A percentile compares a stretch with the other conserved stretches of the same genome.
Conservation (phyloP, 2,888 invertebrate genomes). For the Spicauda simplicius region DNA sequence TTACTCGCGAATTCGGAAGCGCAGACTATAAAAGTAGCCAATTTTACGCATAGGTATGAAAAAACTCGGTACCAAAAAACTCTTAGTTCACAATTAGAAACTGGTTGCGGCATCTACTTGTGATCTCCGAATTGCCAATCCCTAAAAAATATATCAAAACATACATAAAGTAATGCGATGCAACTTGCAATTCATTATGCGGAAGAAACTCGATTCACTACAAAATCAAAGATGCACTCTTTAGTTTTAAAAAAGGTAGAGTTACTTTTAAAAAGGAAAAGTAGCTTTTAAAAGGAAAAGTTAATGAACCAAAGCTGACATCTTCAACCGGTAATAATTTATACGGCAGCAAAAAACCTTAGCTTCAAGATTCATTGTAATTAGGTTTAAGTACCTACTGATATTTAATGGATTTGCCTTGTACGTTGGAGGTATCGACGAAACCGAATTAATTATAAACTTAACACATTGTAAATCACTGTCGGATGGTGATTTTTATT, state of each 20-base stretch:
- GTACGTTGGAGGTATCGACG: conserved; percentile 19
- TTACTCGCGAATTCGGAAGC: too few species aligned
- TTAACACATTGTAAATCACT: conserved; percentile 27
- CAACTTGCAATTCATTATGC: not conserved
- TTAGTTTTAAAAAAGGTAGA: conserved; percentile 4
- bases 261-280: conserved; percentile 25
- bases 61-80: too few species aligned
- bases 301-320: conserved; percentile 34
- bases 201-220: conserved; percentile 7
- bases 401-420: conserved; percentile 28
- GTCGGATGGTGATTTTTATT: conserved; percentile 8
- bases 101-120: too few species aligned
- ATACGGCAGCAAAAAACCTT: conserved; percentile 25
- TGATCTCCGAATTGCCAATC: too few species aligned
- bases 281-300: conserved; percentile 38
- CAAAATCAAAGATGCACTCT: conserved; percentile 12
- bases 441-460: conserved; percentile 22
- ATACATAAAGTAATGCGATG: not conserved
- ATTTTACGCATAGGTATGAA: too few species aligned
- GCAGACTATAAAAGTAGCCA: too few species aligned
- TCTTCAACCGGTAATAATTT: conserved; percentile 32
- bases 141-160: not conserved
- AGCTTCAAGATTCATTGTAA: conserved; percentile 25
- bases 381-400: conserved; percentile 23
- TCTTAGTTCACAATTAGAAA: too few species aligned